A percentile compares a stretch with the other conserved stretches of the same genome.
Conservation (phyloP, 2,797 vertebrate genomes). For the Epinephelus awoara region DNA sequence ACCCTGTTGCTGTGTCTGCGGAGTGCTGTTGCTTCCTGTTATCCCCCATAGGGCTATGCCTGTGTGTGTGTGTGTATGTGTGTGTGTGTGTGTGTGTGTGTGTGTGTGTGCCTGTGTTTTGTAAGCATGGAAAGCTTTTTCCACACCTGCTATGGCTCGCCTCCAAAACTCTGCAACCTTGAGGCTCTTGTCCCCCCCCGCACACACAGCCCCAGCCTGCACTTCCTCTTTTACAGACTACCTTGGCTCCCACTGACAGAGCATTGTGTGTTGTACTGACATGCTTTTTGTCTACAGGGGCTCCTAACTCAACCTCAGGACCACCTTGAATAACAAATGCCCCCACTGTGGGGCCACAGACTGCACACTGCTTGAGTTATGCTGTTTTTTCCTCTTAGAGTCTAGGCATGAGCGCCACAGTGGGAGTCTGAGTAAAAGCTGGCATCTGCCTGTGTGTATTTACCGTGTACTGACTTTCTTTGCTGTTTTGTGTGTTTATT, state of each 20-base stretch:
- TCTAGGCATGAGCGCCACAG: conserved; percentile 44
- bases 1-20: conserved; percentile 59
- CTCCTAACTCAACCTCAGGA: conserved; percentile 75
- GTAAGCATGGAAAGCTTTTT: conserved; percentile 45
- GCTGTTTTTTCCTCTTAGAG: conserved; percentile 41
- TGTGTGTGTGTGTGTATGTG: conserved; percentile 25
- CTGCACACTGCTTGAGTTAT: conserved; percentile 71
- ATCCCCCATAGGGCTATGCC: conserved; percentile 21
- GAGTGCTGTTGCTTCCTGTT: conserved; percentile 63
- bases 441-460: conserved; percentile 47
- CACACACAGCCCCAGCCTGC: conserved; percentile 46
- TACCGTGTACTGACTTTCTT: conserved; percentile 42
- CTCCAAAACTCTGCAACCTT: conserved; percentile 64
- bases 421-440: conserved; percentile 44
- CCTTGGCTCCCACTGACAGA: conserved; percentile 68
- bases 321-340: conserved; percentile 77
- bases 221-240: conserved; percentile 65
- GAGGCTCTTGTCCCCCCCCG: conserved; percentile 32
- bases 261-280: conserved; percentile 74
- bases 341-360: conserved; percentile 63
- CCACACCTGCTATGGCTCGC: conserved; percentile 70
- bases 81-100: conserved; percentile 6
- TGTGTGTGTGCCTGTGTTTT: conserved; percentile 17
- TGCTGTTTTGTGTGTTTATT: conserved; percentile 57
- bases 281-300: conserved; percentile 77